phyloP scores from a whole-genome alignment of 2,113 vertebrate genomes.

The Cinclus cinclus region DNA sequence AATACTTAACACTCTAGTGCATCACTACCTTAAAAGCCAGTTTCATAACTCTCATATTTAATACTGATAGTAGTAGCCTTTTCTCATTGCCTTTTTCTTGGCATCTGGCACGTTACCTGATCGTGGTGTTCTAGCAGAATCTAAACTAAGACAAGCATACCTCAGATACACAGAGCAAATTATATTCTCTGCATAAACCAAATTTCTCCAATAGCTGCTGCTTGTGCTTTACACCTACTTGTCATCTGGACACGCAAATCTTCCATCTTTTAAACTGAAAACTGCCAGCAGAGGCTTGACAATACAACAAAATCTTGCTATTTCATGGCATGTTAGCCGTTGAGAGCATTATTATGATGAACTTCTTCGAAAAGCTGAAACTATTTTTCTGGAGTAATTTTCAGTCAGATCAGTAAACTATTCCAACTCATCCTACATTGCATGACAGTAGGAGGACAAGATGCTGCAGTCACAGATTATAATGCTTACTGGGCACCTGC shows the following conservation, averaged over 20 bases:
- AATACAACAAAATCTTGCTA: neutral
- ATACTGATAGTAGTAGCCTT: neutral
- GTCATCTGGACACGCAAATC: neutral
- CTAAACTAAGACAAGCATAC: neutral
- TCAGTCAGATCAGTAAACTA: neutral
- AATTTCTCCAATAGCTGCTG: neutral
- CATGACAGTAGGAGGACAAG: neutral
- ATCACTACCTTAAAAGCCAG: neutral
- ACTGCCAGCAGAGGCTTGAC: neutral
- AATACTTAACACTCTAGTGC: neutral
- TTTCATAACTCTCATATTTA: neutral
- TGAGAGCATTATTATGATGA: neutral
- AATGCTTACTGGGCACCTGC: fast-evolving
- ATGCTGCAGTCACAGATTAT: neutral
- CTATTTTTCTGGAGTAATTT: neutral
- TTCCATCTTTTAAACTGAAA: neutral
- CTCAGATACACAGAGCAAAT: neutral
- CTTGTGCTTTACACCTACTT: neutral
- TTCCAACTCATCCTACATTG: neutral
- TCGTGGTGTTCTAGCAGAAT: neutral
- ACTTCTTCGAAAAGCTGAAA: neutral
- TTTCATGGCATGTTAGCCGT: neutral
- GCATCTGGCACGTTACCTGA: neutral
- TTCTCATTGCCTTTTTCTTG: neutral
- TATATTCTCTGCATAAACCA: neutral